Base-by-base conservation (phyloP, 2,888 invertebrate species). In the Meta bourneti region DNA sequence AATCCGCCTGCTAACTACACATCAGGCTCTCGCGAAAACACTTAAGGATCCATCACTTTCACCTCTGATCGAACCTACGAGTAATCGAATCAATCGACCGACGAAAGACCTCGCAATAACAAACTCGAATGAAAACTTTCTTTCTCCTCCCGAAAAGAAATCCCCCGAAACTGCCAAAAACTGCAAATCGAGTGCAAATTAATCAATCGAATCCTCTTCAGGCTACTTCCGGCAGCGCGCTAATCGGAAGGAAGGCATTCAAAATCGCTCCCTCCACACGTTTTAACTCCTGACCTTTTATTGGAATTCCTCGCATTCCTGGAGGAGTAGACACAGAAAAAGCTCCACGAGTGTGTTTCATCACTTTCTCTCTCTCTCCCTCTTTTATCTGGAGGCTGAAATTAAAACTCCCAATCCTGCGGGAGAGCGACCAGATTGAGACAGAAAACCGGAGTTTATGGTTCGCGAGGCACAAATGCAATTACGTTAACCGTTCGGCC, bases 351-450 rank as follows among this genome's bases (percentile, higher is more conserved):
- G 77, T 13, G 51, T 7, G 8, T 82, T 71, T 51, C 82, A n/a
- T 19, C 51, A 51, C 34, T 7, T 48, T 52, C n/a, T n/a, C n/a
- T n/a, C n/a, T n/a, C n/a, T n/a, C n/a, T n/a, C n/a, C n/a, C 19
- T 51, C n/a, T 54, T 74, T 61, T 54, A 84, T 54, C 84, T 84
- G 74, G 61, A 20, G 84, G 84, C 74, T 74, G 74, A 75, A 84
- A 84, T 84, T 84, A 75, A 84, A 84, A 75, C 61, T 34, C 61
- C 61, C 52, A 80, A 54, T 34, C 51, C 74, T 54, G 16, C 54
- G 20, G 52, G 84, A 74, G 34, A 71, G 84, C 54, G 61, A 84
- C 84, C 34, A 84, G 74, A 84, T 84, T 84, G 85, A 85, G 77
- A 84, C 34, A 77, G 51, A 77, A 61, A 70, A 49, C 61, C 61